Percentiles rank a stretch among this genome's conserved stretches.
These are phyloP conservation scores for Lobophora halterata DNA, from an alignment of 2,888 invertebrate genomes.

Conservation along the genomic window DNA sequence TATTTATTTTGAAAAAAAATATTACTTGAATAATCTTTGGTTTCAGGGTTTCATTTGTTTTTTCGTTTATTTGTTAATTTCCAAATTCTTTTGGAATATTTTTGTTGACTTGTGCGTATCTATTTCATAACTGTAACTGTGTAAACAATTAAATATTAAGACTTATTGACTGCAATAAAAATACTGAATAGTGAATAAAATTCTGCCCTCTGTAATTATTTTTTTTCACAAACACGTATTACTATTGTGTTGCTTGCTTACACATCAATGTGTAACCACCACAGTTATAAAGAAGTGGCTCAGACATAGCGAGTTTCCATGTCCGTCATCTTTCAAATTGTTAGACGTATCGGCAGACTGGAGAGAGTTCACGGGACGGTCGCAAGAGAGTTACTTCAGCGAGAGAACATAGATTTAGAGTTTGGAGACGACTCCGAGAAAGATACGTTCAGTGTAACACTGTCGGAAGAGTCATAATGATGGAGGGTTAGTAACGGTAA, in stretches of 20 bases:
- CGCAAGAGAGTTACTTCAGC: constrained; percentile 1
- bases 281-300: constrained; percentile 5
- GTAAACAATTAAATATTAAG: too few species aligned
- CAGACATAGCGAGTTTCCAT: constrained; percentile 5
- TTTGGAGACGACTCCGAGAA: constrained; percentile 1
- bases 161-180: too few species aligned
- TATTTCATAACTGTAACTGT: too few species aligned
- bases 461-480: constrained; percentile 3
- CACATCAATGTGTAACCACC: constrained; percentile 1
- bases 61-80: too few species aligned
- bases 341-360: constrained; percentile 3
- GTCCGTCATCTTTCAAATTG: constrained; percentile 1
- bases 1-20: too few species aligned
- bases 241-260: constrained; percentile 1
- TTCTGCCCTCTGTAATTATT: too few species aligned
- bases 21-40: too few species aligned
- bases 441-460: constrained; percentile 6
- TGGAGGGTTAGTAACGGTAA: constrained; percentile 5
- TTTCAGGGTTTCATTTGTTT: too few species aligned
- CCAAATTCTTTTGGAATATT: too few species aligned
- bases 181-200: too few species aligned
- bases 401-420: constrained; percentile 3
- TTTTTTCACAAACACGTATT: constrained; percentile 2
- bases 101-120: too few species aligned
- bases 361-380: constrained; percentile 3